Percentiles rank a stretch among this genome's conserved stretches.
These are phyloP conservation scores for Eupithecia abbreviata DNA, from an alignment of 2,888 invertebrate species.

Conservation along the genomic window DNA sequence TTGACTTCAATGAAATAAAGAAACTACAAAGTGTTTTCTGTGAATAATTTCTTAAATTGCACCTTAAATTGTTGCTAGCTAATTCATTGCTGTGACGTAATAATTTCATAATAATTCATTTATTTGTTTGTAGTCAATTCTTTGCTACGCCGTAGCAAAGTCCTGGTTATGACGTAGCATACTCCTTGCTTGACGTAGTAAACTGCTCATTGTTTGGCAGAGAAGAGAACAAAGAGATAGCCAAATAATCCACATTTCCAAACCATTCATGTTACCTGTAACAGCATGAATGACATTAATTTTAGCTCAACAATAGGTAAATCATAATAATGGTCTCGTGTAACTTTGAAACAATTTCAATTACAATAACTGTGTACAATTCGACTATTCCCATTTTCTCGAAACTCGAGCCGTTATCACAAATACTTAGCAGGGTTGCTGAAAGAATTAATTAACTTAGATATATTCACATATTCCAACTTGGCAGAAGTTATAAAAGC, in stretches of 20 bases:
- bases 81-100: too few relatives aligned
- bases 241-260: neutral
- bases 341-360: conserved; percentile 21
- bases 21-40: too few relatives aligned
- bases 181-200: neutral
- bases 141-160: neutral
- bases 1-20: too few relatives aligned
- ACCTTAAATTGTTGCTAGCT: too few relatives aligned
- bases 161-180: neutral
- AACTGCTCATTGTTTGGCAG: neutral
- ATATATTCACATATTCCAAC: conserved; percentile 46
- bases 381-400: conserved; percentile 11
- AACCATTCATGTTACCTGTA: neutral
- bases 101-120: too few relatives aligned
- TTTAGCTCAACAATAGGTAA: neutral
- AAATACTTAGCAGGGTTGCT: conserved; percentile 43
- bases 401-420: conserved; percentile 44
- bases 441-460: conserved; percentile 49
- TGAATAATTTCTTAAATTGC: too few relatives aligned
- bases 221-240: neutral
- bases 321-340: conserved; percentile 11
- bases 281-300: neutral
- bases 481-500: conserved; percentile 45
- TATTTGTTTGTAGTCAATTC: too few relatives aligned
- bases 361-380: conserved; percentile 21